Evolutionary conservation across 2,888 invertebrate species (phyloP), one percentile per base, ranked within the genome.

Genomic region (Ophion obscuratus): DNA sequence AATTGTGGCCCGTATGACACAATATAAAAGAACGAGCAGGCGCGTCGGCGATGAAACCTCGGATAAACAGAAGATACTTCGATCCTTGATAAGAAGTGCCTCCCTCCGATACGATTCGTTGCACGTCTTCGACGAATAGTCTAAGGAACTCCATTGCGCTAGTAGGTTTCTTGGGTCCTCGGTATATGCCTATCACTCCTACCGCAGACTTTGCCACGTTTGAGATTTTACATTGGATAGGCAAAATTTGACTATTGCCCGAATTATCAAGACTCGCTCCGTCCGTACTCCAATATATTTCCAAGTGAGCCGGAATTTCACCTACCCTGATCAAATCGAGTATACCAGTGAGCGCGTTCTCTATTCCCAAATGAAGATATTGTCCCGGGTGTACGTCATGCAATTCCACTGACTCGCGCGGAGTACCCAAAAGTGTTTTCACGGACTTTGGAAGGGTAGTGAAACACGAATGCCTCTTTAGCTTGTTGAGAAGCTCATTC

Each of bases 111-210:
- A 74, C 64, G n/a, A 83, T 81, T 11, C 57, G 20, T 40, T 61
- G 31, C 7, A 61, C 40, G 11, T 74, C 74, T 40, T 61, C 40
- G n/a, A 44, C 11, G 24, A 74, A 74, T n/a, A 24, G 74, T 40
- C 24, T 36, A 5, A 74, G 20, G 24, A 62, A 74, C 24, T 61
- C 61, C 40, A 74, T 59, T 10, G 73, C 73, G n/a, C 73, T 73
- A 1, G n/a, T 24, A 59, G 73, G 73, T 59, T 73, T 73, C 20
- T 83, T 83, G 6, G n/a, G 3, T 64, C 88, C 88, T 78, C 17
- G 67, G 27, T 88, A 88, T 3, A 88, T 68, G 4, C 88, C 86
- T 57, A 87, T 76, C 6, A 88, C 59, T 75, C 75, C 74, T 20
- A 75, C 53, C 59, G 66, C 24, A 31, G 62, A 40, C 17, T 88